phyloP scores from a whole-genome alignment of 2,797 vertebrate genomes.

The Delichon dasypus region DNA sequence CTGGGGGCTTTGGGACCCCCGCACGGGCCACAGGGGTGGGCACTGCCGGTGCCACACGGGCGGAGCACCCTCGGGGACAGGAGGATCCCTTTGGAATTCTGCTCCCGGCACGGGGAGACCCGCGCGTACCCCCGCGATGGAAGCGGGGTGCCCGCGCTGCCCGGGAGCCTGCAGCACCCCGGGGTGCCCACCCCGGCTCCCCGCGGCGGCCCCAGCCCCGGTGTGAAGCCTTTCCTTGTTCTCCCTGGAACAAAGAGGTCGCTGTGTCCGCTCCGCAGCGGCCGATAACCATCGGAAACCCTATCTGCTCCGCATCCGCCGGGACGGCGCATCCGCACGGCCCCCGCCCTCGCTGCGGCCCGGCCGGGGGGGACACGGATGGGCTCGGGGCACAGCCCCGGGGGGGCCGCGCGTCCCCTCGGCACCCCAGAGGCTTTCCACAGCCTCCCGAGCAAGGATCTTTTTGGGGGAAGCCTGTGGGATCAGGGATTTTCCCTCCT shows the following conservation, averaged over 20 bases:
- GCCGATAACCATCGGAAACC: constrained; percentile 89
- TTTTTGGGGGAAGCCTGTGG: background rate
- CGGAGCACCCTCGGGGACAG: background rate
- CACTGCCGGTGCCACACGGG: background rate
- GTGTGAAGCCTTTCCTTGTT: constrained; percentile 65
- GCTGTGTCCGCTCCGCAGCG: constrained; percentile 77
- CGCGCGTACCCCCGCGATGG: accelerated
- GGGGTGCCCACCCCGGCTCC: accelerated
- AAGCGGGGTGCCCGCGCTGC: accelerated
- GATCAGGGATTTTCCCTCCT: background rate
- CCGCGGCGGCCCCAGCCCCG: background rate
- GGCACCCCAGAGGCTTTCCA: background rate
- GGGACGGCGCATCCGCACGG: constrained; percentile 44
- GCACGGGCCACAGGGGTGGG: accelerated
- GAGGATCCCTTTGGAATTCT: background rate
- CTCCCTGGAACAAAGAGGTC: constrained; percentile 90
- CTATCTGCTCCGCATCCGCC: constrained; percentile 81
- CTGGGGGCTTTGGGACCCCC: background rate
- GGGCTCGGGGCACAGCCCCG: accelerated
- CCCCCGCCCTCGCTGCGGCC: background rate
- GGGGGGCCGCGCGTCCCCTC: accelerated
- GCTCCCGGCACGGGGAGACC: accelerated
- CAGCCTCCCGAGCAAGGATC: accelerated
- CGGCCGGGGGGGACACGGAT: background rate
- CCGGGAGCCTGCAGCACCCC: background rate